Evolutionary conservation across 2,113 vertebrate species (phyloP), one percentile per base, ranked within the genome.

Genomic region (Urocynchramus pylzowi): DNA sequence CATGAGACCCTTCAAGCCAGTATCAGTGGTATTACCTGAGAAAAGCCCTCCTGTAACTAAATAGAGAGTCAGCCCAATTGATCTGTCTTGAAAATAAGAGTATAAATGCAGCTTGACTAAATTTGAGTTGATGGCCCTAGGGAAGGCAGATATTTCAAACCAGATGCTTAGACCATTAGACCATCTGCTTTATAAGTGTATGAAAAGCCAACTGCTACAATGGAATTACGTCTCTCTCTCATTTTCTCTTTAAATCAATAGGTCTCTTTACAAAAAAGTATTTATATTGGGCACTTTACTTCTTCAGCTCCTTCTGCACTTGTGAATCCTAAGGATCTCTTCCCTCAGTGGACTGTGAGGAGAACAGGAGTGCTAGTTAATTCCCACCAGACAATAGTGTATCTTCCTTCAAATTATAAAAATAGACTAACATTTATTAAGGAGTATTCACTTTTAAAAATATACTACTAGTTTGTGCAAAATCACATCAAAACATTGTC

Each of bases 111-210:
- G 64, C 56, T 92, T 81, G 49, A 76, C 93, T 97, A 93, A 90
- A 96, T 93, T 68, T 7, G 26, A 96, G 76, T 75, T 89, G 88
- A 92, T 89, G 85, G 92, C 92, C 87, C 59, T 41, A 78, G 93
- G 93, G 87, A 93, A 96, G 82, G 60, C 37, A 92, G 77, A 45
- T 87, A 94, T 94, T 96, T 94, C 90, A 94, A 96, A 96, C 68
- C 95, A 97, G 92, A 96, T 96, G 96, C 88, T 93, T 92, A 90
- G 88, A 95, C 94, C 87, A 95, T 97, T 88, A 94, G 76, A 42
- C 85, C 92, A 94, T 93, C 92, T 96, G 96, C 68, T 94, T 45
- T 53, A 67, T 60, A 96, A 87, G 44, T 19, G 10, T 61, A 59
- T 73, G 67, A 92, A 95, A 84, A 93, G 39, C 49, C 85, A 96